A percentile compares a stretch with the other conserved stretches of the same genome.
phyloP scores from a whole-genome alignment of 2,888 invertebrate genomes.

The Torymus texanus region DNA sequence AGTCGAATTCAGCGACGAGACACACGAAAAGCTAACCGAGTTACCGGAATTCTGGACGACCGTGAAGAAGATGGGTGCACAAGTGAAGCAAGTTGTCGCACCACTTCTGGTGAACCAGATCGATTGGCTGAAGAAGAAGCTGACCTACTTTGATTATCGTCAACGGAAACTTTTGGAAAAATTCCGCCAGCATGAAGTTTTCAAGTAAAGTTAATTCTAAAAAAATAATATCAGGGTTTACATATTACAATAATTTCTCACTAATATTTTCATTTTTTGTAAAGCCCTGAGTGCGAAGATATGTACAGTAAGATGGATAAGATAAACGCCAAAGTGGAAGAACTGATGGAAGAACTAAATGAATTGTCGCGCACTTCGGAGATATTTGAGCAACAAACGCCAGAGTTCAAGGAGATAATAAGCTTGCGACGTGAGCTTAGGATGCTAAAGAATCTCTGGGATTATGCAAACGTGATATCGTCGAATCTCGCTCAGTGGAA shows the following conservation, averaged over 20 bases:
- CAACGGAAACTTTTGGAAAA: constrained; percentile 86
- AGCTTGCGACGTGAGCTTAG: constrained; percentile 86
- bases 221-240: too few relatives aligned
- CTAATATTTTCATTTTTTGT: neutral
- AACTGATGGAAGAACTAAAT: constrained; percentile 82
- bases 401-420: constrained; percentile 87
- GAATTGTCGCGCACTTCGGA: constrained; percentile 84
- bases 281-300: constrained; percentile 79
- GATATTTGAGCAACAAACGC: constrained; percentile 90
- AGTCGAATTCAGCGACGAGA: constrained; percentile 90
- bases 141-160: constrained; percentile 86
- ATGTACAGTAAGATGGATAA: constrained; percentile 84
- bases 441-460: constrained; percentile 90
- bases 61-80: constrained; percentile 88
- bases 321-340: constrained; percentile 80
- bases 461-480: constrained; percentile 88
- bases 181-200: constrained; percentile 79
- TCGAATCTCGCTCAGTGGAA: constrained; percentile 94
- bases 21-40: constrained; percentile 79
- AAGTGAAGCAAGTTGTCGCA: constrained; percentile 89
- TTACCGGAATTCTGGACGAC: constrained; percentile 92
- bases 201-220: neutral
- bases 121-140: constrained; percentile 88
- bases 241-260: too few relatives aligned
- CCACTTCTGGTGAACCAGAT: constrained; percentile 93